These are phyloP conservation scores for Mionectes olivaceus DNA, from an alignment of 2,797 vertebrate species.

Conservation along the genomic window DNA sequence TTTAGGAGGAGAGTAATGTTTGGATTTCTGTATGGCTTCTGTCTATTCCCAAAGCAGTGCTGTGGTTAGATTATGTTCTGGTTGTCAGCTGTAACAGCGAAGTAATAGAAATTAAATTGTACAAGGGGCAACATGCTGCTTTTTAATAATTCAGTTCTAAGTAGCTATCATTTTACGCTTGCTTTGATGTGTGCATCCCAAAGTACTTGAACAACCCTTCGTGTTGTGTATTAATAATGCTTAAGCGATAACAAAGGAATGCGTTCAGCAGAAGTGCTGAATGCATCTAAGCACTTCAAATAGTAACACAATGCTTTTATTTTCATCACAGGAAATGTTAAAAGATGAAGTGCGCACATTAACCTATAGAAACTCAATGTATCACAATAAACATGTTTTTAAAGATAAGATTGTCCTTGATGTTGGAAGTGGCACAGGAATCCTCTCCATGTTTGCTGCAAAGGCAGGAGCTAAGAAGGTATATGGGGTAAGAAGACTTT, in stretches of 20 bases:
- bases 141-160: background rate
- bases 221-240: background rate
- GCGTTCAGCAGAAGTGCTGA: background rate
- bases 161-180: background rate
- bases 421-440: conserved; percentile 96
- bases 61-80: background rate
- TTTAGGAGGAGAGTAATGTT: background rate
- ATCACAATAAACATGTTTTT: conserved; percentile 99
- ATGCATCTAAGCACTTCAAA: background rate
- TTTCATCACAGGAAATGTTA: conserved; percentile 90
- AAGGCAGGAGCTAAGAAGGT: conserved; percentile 98
- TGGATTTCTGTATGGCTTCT: background rate
- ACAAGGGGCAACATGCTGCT: background rate
- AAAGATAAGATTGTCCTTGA: conserved; percentile 97
- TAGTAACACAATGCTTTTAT: background rate
- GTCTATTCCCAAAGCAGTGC: background rate
- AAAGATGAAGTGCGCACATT: conserved; percentile 97
- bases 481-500: conserved; percentile 86
- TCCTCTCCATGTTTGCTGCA: conserved; percentile 98
- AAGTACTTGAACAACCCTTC: background rate
- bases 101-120: background rate
- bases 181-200: background rate
- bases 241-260: background rate
- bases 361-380: conserved; percentile 98
- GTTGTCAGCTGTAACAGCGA: background rate